Conservation (phyloP, 1,140 invertebrate genomes). For the Drosophila pseudoobscura region DNA sequence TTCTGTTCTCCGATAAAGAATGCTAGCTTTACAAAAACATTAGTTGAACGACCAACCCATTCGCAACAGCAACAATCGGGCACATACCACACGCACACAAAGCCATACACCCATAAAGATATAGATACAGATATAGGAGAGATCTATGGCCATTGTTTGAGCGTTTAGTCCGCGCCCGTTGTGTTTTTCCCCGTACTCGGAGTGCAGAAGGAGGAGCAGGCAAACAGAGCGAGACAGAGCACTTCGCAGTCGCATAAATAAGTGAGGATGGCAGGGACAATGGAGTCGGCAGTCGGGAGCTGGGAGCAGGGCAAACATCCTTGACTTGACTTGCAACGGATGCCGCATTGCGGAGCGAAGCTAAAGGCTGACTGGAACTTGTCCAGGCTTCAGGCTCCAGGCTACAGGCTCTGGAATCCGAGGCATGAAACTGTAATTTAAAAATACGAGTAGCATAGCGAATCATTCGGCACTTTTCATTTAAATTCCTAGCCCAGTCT, state of each 20-base stretch:
- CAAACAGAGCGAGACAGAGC: constrained; percentile 11
- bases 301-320: constrained; percentile 46
- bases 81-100: constrained; percentile 24
- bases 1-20: constrained; percentile 50
- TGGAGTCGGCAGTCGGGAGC: constrained; percentile 18
- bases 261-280: constrained; percentile 32
- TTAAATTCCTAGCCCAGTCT: constrained; percentile 21
- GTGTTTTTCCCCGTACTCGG: too few relatives aligned
- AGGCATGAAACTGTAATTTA: constrained; percentile 53
- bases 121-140: background rate
- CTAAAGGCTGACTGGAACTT: constrained; percentile 20
- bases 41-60: constrained; percentile 52
- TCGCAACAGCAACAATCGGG: constrained; percentile 13
- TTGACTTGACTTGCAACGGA: constrained; percentile 52
- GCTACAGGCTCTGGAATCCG: constrained; percentile 40
- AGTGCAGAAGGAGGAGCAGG: background rate
- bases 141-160: constrained; percentile 45
- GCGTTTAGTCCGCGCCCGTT: constrained; percentile 25
- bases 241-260: constrained; percentile 62
- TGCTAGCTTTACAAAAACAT: constrained; percentile 57
- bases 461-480: constrained; percentile 29
- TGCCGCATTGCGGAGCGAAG: constrained; percentile 16
- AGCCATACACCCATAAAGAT: constrained; percentile 1
- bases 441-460: constrained; percentile 30
- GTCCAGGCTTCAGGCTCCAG: background rate